Conservation (phyloP, 2,888 invertebrate genomes). For the Busseola fusca region DNA sequence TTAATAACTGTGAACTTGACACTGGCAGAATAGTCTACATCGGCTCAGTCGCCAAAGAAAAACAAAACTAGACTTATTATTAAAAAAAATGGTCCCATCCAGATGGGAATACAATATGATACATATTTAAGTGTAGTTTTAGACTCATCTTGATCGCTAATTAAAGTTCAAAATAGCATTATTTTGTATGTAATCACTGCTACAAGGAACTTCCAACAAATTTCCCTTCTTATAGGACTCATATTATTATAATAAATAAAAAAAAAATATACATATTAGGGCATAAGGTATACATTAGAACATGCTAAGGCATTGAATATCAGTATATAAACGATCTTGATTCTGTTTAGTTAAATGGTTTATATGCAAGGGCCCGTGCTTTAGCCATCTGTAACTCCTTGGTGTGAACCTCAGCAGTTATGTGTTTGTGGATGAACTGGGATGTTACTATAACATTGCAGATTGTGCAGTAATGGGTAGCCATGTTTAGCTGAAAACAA, state of each 20-base stretch:
- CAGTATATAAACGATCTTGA: not conserved
- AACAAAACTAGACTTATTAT: too few species aligned
- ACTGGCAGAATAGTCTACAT: too few species aligned
- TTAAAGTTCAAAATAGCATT: not conserved
- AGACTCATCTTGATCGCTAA: too few species aligned
- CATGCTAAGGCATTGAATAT: not conserved
- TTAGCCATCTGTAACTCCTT: slow-evolving; percentile 68
- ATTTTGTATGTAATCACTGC: not conserved
- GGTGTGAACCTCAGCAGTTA: slow-evolving; percentile 65
- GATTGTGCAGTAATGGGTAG: slow-evolving; percentile 73
- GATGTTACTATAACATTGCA: slow-evolving; percentile 72
- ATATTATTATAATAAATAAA: not conserved
- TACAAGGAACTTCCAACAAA: not conserved
- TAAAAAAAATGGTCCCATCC: too few species aligned
- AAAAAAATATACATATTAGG: not conserved
- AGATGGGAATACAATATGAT: too few species aligned
- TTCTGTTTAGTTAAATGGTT: slow-evolving; percentile 35
- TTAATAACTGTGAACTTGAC: too few species aligned
- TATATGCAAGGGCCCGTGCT: slow-evolving; percentile 62
- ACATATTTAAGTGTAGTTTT: too few species aligned
- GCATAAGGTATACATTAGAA: not conserved
- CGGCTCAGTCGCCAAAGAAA: too few species aligned
- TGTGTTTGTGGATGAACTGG: slow-evolving; percentile 65
- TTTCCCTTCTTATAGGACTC: not conserved
- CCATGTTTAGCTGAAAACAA: slow-evolving; percentile 69